Conservation (phyloP, 2,797 vertebrate genomes). For the Galaxias olidus region DNA sequence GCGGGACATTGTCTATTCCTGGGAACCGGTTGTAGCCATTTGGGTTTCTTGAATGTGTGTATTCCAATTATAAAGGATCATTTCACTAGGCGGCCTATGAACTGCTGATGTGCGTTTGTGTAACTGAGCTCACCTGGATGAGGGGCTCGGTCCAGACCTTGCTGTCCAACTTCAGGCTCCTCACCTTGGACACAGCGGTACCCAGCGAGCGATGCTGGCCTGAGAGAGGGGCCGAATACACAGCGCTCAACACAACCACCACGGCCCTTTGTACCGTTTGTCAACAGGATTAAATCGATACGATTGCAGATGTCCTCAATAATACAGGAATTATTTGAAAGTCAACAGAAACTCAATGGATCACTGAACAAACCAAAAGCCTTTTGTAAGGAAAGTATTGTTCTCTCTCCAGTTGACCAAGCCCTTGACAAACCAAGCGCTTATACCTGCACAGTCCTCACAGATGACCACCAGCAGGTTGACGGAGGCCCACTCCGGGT, state of each 20-base stretch:
- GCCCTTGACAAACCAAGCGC: neutral
- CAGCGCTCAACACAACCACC: too few relatives aligned
- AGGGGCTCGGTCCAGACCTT: constrained; percentile 78
- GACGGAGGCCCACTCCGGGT: constrained; percentile 77
- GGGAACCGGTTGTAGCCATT: too few relatives aligned
- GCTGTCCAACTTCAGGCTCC: constrained; percentile 76
- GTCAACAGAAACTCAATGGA: too few relatives aligned
- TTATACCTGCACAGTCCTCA: constrained; percentile 69
- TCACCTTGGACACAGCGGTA: constrained; percentile 69
- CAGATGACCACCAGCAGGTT: constrained; percentile 79
- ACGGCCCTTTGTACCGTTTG: too few relatives aligned
- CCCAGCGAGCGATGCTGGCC: constrained; percentile 71
- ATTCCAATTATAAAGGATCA: neutral
- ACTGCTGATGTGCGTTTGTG: neutral
- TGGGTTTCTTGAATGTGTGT: neutral
- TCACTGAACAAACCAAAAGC: too few relatives aligned
- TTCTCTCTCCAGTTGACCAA: too few relatives aligned
- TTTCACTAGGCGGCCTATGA: neutral
- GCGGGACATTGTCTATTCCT: too few relatives aligned
- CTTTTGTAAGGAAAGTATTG: too few relatives aligned
- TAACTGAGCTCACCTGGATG: constrained; percentile 62
- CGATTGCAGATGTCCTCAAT: too few relatives aligned
- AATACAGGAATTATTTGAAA: too few relatives aligned
- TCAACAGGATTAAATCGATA: too few relatives aligned
- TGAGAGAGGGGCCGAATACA: constrained; percentile 29